A percentile compares a stretch with the other conserved stretches of the same genome.
Evolutionary conservation across 2,888 invertebrate genomes (phyloP).

Genomic region (Volucella zonaria): DNA sequence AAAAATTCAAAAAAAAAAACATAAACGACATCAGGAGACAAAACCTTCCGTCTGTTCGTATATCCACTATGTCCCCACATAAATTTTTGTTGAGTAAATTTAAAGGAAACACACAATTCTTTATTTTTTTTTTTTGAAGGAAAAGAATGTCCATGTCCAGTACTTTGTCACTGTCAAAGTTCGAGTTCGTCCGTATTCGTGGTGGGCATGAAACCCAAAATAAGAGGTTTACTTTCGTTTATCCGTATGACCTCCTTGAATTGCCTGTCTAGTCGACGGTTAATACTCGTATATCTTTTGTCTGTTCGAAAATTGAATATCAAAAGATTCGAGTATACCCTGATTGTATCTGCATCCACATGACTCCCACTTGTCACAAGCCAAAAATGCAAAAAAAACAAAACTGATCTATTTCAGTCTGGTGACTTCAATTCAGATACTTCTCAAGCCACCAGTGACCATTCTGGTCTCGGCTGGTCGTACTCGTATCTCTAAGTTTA

Average conservation of each 20-base stretch:
- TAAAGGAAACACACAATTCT: conserved; percentile 52
- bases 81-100: conserved; percentile 50
- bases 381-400: not conserved
- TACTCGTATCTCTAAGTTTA: not conserved
- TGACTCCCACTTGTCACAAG: not conserved
- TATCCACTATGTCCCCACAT: conserved; percentile 35
- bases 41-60: conserved; percentile 42
- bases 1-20: conserved; percentile 17
- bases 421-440: conserved; percentile 1
- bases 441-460: not conserved
- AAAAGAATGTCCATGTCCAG: conserved; percentile 43
- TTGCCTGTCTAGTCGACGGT: too few relatives aligned
- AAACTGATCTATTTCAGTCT: not conserved
- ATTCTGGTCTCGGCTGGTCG: not conserved
- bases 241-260: not conserved
- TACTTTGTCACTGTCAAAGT: conserved; percentile 71
- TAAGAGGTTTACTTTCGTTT: conserved; percentile 3
- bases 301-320: too few relatives aligned
- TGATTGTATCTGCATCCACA: not conserved
- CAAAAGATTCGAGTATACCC: too few relatives aligned
- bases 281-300: too few relatives aligned
- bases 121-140: conserved; percentile 33
- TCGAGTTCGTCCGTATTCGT: conserved; percentile 55
- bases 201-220: conserved; percentile 21
- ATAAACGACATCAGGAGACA: not conserved